These are phyloP conservation scores for Melitaea cinxia DNA, from an alignment of 1,140 invertebrate genomes.

Conservation along the genomic window DNA sequence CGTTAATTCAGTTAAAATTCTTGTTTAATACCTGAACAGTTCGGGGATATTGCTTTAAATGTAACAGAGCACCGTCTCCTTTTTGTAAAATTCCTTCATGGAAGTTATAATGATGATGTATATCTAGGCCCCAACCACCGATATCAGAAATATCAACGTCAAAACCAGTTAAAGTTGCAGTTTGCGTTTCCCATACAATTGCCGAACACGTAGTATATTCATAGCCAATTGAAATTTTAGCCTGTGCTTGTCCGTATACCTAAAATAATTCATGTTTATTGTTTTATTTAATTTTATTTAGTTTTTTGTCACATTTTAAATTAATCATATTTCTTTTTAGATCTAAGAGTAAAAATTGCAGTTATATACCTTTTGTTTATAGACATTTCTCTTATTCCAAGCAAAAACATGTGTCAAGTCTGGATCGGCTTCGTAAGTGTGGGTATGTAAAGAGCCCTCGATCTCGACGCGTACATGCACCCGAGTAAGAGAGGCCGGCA, in stretches of 20 bases:
- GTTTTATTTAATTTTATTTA: background rate
- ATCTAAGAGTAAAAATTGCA: too few relatives aligned
- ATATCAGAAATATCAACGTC: constrained; percentile 98
- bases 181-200: constrained; percentile 96
- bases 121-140: constrained; percentile 98
- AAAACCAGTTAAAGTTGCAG: constrained; percentile 96
- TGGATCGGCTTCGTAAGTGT: constrained; percentile 97
- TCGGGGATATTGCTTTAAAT: constrained; percentile 95
- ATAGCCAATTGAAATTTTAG: constrained; percentile 95
- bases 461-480: constrained; percentile 96
- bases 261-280: constrained; percentile 38
- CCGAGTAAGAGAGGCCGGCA: constrained; percentile 90
- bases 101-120: constrained; percentile 99
- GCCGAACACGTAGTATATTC: constrained; percentile 93
- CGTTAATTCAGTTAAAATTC: background rate
- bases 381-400: constrained; percentile 98
- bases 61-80: constrained; percentile 95
- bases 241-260: constrained; percentile 93
- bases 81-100: constrained; percentile 98
- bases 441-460: constrained; percentile 94
- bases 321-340: too few relatives aligned
- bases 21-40: constrained; percentile 86
- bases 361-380: constrained; percentile 91
- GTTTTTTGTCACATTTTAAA: background rate
- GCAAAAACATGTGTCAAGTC: constrained; percentile 97